Conservation (phyloP, 2,113 vertebrate species). For the Pitta sordida region DNA sequence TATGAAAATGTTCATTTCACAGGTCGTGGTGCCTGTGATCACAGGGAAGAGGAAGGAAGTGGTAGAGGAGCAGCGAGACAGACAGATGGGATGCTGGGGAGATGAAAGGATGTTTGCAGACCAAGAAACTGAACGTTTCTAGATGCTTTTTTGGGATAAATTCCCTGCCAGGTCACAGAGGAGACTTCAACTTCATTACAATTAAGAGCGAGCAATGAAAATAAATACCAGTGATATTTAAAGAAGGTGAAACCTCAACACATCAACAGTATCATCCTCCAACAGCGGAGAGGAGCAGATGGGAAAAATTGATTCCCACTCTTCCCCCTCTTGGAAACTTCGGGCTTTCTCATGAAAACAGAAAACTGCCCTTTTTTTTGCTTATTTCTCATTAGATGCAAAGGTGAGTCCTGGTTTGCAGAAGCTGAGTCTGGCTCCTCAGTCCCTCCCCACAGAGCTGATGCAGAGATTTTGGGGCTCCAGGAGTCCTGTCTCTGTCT, state of each 20-base stretch:
- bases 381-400: neutral
- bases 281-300: accelerated
- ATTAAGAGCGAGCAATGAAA: constrained; percentile 34
- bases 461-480: neutral
- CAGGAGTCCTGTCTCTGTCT: neutral
- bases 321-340: neutral
- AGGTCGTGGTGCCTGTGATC: constrained; percentile 13
- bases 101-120: constrained; percentile 51
- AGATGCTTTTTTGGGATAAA: constrained; percentile 19
- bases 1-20: neutral
- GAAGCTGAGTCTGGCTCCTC: neutral
- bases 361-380: neutral
- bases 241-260: neutral
- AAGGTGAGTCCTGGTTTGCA: neutral
- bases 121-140: neutral
- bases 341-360: neutral
- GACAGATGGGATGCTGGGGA: constrained; percentile 43
- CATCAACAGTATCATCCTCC: neutral
- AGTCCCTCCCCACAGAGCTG: neutral
- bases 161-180: neutral
- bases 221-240: constrained; percentile 51
- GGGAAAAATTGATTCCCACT: neutral
- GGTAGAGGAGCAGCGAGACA: constrained; percentile 27
- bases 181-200: constrained; percentile 34
- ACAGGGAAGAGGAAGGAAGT: constrained; percentile 42